Percentiles rank a stretch among this genome's conserved stretches.
These are phyloP conservation scores for Cheilosia urbana DNA, from an alignment of 2,888 invertebrate species.

Conservation along the genomic window DNA sequence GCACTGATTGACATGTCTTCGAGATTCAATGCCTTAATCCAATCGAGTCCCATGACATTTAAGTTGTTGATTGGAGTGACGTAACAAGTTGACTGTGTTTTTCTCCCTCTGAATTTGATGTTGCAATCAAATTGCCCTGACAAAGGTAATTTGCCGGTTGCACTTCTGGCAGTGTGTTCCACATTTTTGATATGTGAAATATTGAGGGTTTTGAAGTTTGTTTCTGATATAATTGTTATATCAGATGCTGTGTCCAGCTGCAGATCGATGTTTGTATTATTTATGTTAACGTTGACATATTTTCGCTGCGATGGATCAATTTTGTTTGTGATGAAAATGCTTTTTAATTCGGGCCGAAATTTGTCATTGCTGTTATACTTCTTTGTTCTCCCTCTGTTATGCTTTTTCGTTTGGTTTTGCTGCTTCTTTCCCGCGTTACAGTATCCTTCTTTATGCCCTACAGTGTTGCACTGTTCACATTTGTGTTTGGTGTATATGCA, in stretches of 20 bases:
- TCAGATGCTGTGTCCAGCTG: too few species aligned
- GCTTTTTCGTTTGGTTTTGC: neutral
- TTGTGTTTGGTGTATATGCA: constrained; percentile 59
- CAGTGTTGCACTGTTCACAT: constrained; percentile 49
- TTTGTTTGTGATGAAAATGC: constrained; percentile 54
- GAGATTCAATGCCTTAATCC: constrained; percentile 56
- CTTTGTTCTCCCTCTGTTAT: neutral
- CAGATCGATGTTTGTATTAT: constrained; percentile 37
- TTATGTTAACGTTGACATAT: constrained; percentile 68
- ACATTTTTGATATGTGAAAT: constrained; percentile 18
- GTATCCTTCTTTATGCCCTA: constrained; percentile 68
- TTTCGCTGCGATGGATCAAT: constrained; percentile 50
- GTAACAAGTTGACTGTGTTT: neutral
- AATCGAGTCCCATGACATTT: constrained; percentile 36
- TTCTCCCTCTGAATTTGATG: neutral
- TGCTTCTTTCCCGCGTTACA: constrained; percentile 21
- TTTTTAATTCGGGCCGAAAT: constrained; percentile 28
- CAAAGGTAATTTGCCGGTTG: constrained; percentile 65
- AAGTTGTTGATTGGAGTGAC: neutral
- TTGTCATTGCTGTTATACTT: constrained; percentile 15
- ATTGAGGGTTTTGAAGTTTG: neutral
- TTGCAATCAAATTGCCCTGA: neutral
- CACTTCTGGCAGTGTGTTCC: constrained; percentile 50
- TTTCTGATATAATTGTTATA: neutral
- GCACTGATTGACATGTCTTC: constrained; percentile 59